Evolutionary conservation across 2,888 invertebrate genomes (phyloP), one percentile per base, ranked within the genome.

Genomic region (Clusia tigrina): DNA sequence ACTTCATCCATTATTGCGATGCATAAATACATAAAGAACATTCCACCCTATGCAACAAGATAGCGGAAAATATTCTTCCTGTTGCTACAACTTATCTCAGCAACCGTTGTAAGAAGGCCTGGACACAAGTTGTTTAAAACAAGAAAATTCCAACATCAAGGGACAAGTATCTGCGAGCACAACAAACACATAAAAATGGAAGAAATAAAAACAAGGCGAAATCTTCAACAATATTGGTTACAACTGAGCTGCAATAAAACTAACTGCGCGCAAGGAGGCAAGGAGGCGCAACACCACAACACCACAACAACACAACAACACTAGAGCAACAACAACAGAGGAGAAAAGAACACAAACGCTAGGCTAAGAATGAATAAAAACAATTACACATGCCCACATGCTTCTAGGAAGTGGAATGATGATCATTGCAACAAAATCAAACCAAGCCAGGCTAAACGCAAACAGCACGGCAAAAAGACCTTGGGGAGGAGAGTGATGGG

Each of bases 381-480:
- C 73, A 74, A 74, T 77, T 77, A 77, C 74, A 32, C 12, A 71
- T 67, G 67, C 61, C 67, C 68, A 69, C 66, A 68, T 68, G 73
- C 71, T 73, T 76, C 71, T 77, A 78, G 78, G 79, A 78, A 78
- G 76, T 74, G 71, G 77, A 78, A 67, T 74, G 74, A 78, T 78
- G 22, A 20, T 48, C 20, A 74, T 75, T 60, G 48, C 51, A 56
- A 23, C 56, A 56, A 71, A 15, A 38, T n/a, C 38, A 25, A 52
- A 52, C 24, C 38, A 51, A 42, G 53, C 37, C 20, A 67, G 72
- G 74, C 74, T 61, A 67, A 64, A 60, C 17, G 60, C 55, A 22
- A 65, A 53, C 32, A 53, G 46, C 62, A 55, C 55, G 20, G 53
- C 37, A 52, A 26, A 68, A 72, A 76, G 77, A 77, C 76, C 78